These are phyloP conservation scores for Amyelois transitella DNA, from an alignment of 1,140 invertebrate genomes.

Conservation along the genomic window DNA sequence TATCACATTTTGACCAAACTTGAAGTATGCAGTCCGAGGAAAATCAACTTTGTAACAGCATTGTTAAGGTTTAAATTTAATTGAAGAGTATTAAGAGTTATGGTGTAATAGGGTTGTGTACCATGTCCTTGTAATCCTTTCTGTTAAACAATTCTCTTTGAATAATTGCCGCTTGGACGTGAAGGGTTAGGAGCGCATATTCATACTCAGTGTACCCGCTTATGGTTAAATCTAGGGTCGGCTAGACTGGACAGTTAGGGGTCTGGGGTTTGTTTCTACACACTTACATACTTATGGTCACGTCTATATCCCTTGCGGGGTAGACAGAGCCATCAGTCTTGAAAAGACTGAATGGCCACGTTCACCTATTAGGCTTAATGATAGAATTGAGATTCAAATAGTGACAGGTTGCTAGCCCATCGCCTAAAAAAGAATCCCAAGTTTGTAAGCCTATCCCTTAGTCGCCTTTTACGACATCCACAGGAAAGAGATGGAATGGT, in stretches of 20 bases:
- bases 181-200: constrained; percentile 70
- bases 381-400: no score
- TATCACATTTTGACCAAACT: neutral
- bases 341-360: no score
- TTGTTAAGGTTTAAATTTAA: constrained; percentile 13
- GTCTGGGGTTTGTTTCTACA: neutral
- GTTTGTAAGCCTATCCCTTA: no score
- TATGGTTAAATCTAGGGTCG: constrained; percentile 53
- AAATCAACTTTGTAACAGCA: neutral
- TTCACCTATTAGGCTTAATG: no score
- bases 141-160: constrained; percentile 74
- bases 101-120: constrained; percentile 14
- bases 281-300: neutral
- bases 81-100: neutral
- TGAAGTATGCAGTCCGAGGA: neutral
- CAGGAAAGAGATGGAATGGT: no score
- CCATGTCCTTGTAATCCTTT: constrained; percentile 66
- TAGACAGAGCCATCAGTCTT: no score
- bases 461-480: no score
- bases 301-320: no score
- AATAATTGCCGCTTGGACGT: constrained; percentile 72
- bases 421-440: no score
- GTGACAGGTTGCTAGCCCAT: no score
- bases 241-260: neutral
- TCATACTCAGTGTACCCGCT: constrained; percentile 62